phyloP scores from a whole-genome alignment of 2,888 invertebrate genomes.

The Ophion ellenae region DNA sequence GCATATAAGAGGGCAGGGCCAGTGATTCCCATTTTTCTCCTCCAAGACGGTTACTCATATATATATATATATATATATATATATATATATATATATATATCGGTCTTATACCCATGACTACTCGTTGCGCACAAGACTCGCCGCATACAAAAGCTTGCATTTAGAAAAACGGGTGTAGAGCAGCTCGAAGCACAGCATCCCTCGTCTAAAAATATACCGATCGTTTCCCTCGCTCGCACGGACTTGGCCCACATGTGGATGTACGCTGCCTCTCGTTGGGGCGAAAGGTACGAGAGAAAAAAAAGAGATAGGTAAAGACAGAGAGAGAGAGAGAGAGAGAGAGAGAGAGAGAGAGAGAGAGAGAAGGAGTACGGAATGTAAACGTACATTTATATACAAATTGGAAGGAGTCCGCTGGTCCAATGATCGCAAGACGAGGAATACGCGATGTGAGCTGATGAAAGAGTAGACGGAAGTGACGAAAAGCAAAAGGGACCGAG shows the following conservation, averaged over 20 bases:
- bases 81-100: constrained; percentile 1
- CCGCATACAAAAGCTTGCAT: constrained; percentile 20
- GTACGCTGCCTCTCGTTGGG: constrained; percentile 25
- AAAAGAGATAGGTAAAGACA: background rate
- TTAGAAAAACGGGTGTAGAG: constrained; percentile 38
- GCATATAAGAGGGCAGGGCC: no score
- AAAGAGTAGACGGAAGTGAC: background rate
- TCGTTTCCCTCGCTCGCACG: constrained; percentile 59
- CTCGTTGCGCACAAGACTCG: background rate
- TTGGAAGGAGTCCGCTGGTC: background rate
- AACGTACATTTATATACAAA: constrained; percentile 26
- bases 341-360: background rate
- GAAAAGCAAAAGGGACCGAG: background rate
- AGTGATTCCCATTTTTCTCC: constrained; percentile 23
- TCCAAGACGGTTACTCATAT: constrained; percentile 3
- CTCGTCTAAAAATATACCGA: constrained; percentile 66
- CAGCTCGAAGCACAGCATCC: constrained; percentile 23
- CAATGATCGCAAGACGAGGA: background rate
- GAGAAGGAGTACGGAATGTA: background rate
- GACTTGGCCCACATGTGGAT: constrained; percentile 62
- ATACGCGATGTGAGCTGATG: constrained; percentile 12
- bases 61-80: no score
- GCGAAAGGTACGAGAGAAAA: background rate
- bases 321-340: background rate
- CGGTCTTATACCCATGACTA: background rate